A percentile compares a stretch with the other conserved stretches of the same genome.
phyloP scores from a whole-genome alignment of 1,140 invertebrate species.

The Cyclina sinensis region DNA sequence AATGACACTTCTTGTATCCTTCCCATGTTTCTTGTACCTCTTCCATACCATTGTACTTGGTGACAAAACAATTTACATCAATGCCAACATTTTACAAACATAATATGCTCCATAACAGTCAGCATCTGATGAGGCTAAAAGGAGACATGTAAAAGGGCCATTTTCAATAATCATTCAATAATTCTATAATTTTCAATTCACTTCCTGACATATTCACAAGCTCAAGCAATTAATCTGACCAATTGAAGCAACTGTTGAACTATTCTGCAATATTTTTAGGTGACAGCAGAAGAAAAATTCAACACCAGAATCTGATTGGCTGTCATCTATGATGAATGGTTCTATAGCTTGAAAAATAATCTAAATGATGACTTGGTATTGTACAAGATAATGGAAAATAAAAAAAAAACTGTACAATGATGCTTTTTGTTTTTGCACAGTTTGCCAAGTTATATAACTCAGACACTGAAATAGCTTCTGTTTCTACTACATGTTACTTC shows the following conservation, averaged over 20 bases:
- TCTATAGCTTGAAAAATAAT: slow-evolving; percentile 28
- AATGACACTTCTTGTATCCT: slow-evolving; percentile 59
- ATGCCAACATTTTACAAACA: slow-evolving; percentile 33
- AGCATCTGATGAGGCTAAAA: slow-evolving; percentile 8
- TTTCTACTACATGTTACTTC: no score
- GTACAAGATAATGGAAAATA: slow-evolving; percentile 12
- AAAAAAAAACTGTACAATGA: neutral
- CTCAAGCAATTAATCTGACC: slow-evolving; percentile 50
- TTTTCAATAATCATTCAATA: slow-evolving; percentile 42
- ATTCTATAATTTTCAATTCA: slow-evolving; percentile 33
- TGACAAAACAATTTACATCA: neutral
- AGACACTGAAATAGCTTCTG: no score
- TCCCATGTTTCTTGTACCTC: neutral
- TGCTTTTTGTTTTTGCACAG: neutral
- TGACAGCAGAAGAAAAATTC: slow-evolving; percentile 36
- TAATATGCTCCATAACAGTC: slow-evolving; percentile 36
- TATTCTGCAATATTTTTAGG: slow-evolving; percentile 26
- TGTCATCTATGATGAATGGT: slow-evolving; percentile 38
- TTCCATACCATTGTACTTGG: slow-evolving; percentile 48
- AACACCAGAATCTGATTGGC: slow-evolving; percentile 58
- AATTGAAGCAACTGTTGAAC: slow-evolving; percentile 7
- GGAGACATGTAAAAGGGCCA: slow-evolving; percentile 41
- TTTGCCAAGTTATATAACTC: no score
- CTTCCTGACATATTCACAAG: slow-evolving; percentile 30
- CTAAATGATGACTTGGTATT: slow-evolving; percentile 26